Evolutionary conservation across 2,113 vertebrate genomes (phyloP).

Genomic region (Grammatotria lemairii): DNA sequence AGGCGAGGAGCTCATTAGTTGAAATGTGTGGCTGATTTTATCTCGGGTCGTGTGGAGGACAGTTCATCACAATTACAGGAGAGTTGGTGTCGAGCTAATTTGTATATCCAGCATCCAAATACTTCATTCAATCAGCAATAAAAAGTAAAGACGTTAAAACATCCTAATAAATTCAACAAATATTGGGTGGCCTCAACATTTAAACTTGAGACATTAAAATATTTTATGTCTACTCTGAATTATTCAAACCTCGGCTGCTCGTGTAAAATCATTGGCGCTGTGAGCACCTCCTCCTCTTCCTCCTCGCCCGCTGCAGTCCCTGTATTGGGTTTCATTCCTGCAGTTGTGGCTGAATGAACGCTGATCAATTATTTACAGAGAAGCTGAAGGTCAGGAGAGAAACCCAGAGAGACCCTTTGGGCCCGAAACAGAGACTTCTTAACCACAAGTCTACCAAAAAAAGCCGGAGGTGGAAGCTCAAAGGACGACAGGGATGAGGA

Average conservation of each 20-base stretch:
- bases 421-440: neutral
- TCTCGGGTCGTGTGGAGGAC: neutral
- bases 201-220: neutral
- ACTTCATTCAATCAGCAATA: neutral
- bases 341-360: constrained; percentile 59
- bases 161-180: neutral
- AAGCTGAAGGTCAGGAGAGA: constrained; percentile 48
- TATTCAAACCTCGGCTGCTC: neutral
- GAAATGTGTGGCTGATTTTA: neutral
- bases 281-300: neutral
- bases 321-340: constrained; percentile 64
- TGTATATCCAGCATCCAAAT: neutral
- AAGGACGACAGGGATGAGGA: neutral
- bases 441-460: neutral
- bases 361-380: constrained; percentile 70
- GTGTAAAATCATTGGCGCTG: neutral
- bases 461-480: neutral
- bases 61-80: neutral
- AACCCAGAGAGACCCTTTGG: neutral
- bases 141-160: neutral
- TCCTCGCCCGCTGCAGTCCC: constrained; percentile 23
- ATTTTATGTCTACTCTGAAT: neutral
- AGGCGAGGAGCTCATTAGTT: neutral
- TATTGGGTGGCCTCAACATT: neutral
- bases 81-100: neutral